Evolutionary conservation across 2,113 vertebrate species (phyloP).

Genomic region (Ictidomys tridecemlineatus): DNA sequence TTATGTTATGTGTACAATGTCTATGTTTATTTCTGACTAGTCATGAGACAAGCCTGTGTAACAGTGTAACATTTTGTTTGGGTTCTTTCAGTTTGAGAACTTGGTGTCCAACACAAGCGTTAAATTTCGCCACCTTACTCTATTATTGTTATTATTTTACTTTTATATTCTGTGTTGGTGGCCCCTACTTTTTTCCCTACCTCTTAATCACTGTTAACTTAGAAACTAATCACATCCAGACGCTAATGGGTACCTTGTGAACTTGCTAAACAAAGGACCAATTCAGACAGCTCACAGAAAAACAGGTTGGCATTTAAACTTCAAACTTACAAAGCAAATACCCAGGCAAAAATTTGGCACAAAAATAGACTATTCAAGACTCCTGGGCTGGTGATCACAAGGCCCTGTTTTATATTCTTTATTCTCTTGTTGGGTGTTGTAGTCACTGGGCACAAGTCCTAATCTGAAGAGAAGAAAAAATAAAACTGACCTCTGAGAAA

Average conservation of each 20-base stretch:
- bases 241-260: constrained; percentile 54
- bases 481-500: constrained; percentile 13
- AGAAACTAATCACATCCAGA: not conserved
- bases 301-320: constrained; percentile 58
- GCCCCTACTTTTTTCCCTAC: constrained; percentile 4
- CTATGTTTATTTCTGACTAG: constrained; percentile 33
- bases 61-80: constrained; percentile 38
- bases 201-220: constrained; percentile 45
- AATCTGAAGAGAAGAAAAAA: constrained; percentile 19
- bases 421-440: not conserved
- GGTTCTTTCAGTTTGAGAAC: constrained; percentile 31
- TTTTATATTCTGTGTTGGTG: constrained; percentile 38
- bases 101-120: not conserved
- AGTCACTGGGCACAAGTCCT: not conserved
- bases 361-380: constrained; percentile 24
- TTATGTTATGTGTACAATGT: constrained; percentile 50
- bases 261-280: constrained; percentile 59
- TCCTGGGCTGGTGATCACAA: not conserved
- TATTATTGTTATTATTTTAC: not conserved
- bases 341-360: constrained; percentile 13
- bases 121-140: not conserved
- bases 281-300: constrained; percentile 58
- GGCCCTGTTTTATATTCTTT: constrained; percentile 17
- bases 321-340: constrained; percentile 56
- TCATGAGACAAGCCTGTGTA: not conserved